Conservation (phyloP, 2,888 invertebrate genomes). For the Caenorhabditis wallacei region DNA sequence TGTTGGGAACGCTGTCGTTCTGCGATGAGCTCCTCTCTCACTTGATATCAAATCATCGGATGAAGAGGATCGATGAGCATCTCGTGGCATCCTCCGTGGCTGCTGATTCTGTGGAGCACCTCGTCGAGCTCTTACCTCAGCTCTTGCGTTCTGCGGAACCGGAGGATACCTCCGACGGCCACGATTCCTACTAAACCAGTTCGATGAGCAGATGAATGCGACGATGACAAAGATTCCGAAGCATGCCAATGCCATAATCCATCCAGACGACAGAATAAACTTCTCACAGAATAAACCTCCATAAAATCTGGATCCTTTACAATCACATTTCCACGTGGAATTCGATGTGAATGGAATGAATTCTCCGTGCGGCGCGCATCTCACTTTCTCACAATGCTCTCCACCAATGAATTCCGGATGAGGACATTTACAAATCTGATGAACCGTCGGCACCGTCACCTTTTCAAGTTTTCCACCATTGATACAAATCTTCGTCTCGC, state of each 20-base stretch:
- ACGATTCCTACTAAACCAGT: conserved; percentile 50
- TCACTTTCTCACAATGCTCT: conserved; percentile 77
- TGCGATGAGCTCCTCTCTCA: conserved; percentile 36
- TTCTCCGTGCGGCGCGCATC: conserved; percentile 74
- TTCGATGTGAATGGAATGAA: conserved; percentile 53
- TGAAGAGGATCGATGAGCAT: conserved; percentile 33
- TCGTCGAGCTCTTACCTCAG: not conserved
- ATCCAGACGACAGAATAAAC: conserved; percentile 31
- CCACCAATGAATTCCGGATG: conserved; percentile 77
- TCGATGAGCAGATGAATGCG: conserved; percentile 48
- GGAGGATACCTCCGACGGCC: conserved; percentile 6
- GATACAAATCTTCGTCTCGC: conserved; percentile 73
- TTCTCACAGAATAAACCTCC: conserved; percentile 66
- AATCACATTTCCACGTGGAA: conserved; percentile 72
- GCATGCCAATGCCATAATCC: conserved; percentile 10
- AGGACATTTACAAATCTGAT: conserved; percentile 70
- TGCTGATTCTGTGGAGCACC: not conserved
- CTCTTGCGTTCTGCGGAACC: too few relatives aligned
- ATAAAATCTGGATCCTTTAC: conserved; percentile 71
- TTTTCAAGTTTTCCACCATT: conserved; percentile 71
- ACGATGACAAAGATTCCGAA: conserved; percentile 35
- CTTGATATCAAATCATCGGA: conserved; percentile 58
- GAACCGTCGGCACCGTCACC: conserved; percentile 24
- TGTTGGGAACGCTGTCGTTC: conserved; percentile 62
- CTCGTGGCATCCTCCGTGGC: conserved; percentile 8